These are phyloP conservation scores for Nycticryphes semicollaris DNA, from an alignment of 2,113 vertebrate species.

Conservation along the genomic window DNA sequence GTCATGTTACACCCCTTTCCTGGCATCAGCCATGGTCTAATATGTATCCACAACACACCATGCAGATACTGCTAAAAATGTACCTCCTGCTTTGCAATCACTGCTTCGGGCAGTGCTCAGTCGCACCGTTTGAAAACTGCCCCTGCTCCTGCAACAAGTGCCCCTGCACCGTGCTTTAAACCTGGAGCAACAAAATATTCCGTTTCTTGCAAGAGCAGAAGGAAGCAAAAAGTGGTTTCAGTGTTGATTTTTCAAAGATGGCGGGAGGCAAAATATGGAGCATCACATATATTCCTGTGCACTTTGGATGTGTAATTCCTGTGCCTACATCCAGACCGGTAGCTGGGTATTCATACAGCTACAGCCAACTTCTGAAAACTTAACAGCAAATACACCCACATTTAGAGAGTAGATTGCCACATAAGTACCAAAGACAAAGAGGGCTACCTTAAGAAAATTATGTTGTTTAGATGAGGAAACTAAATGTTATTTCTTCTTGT, in stretches of 20 bases:
- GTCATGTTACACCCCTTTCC: not conserved
- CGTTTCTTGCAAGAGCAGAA: not conserved
- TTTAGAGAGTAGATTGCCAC: not conserved
- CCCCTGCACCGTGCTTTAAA: not conserved
- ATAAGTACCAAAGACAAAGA: not conserved
- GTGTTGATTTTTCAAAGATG: not conserved
- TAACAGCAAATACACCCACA: not conserved
- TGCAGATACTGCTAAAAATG: not conserved
- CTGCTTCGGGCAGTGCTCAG: not conserved
- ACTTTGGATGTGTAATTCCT: not conserved
- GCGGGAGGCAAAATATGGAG: not conserved
- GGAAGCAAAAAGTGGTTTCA: not conserved
- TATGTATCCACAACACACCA: not conserved
- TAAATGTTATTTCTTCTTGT: not conserved
- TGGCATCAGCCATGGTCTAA: not conserved
- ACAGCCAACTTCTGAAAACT: not conserved
- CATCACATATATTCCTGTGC: fast-evolving
- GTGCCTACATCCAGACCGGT: not conserved
- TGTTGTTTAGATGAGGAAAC: not conserved
- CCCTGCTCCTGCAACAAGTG: not conserved
- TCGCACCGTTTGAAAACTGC: not conserved
- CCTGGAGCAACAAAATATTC: not conserved
- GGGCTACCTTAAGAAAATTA: not conserved
- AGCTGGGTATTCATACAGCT: not conserved
- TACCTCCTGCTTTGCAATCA: not conserved